Base-by-base conservation (phyloP, 2,888 invertebrate species). In the Caenorhabditis sulstoni region DNA sequence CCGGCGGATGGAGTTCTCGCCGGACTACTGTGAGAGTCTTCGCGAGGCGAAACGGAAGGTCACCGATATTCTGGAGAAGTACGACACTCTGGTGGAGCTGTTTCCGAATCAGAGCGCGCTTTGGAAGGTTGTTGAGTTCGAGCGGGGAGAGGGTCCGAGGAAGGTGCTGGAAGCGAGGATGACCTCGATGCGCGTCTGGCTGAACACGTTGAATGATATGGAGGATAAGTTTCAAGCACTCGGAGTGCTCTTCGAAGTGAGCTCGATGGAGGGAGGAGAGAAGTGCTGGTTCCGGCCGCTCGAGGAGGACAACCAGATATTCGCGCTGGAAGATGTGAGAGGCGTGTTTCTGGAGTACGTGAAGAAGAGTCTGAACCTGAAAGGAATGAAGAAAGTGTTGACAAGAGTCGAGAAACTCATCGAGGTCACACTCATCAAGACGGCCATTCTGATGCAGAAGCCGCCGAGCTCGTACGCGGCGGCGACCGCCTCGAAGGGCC, bases 341-440 rank as follows among this genome's bases (percentile, higher is more conserved):
- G 68, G 29, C 1, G 79, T 83, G 3, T 81, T 83, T 20, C 39
- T 64, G 45, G 67, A 66, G 23, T 83, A 79, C 41, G 83, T 83
- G 3, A 74, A 79, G 37, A 79, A 73, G 44, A 81, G 71, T 50
- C n/a, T 81, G 35, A 77, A 80, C 45, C 47, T 83, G 52, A 83
- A 83, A 58, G 84, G 76, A 53, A 92, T 96, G 78, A 93, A 94
- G 20, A 95, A 95, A 89, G 94, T 95, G 86, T 92, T 96, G 90
- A 93, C 93, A 85, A 94, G 95, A 91, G 92, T 96, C 59, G 94
- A 95, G 89, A 88, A 90, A 50, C 83, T 91, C 11, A 84, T 91
- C 44, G 89, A 91, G 75, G 84, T 90, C 18, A 90, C 91, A 3
- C 78, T 87, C 11, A 78, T 82, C 39, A 87, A 87, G 52, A 82